These are phyloP conservation scores for Tonatia bakeri DNA, from an alignment of 2,113 vertebrate species.

Conservation along the genomic window DNA sequence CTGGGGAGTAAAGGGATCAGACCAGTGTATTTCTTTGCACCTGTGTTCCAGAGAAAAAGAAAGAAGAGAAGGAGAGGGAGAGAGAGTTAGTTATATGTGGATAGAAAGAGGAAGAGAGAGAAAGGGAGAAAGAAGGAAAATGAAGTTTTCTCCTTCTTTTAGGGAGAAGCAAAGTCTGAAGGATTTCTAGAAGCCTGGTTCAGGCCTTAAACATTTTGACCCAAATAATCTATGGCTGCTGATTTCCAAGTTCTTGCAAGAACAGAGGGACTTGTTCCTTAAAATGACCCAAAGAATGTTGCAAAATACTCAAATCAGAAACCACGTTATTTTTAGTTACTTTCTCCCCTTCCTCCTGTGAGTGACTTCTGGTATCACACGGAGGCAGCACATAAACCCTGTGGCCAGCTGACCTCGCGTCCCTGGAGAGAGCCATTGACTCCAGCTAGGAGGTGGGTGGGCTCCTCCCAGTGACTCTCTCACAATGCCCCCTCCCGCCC, in stretches of 20 bases:
- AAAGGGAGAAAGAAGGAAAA: too few relatives aligned
- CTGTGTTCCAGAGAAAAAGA: not conserved
- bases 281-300: conserved; percentile 60
- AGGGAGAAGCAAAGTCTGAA: not conserved
- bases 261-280: conserved; percentile 65
- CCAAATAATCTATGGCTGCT: not conserved
- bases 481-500: too few relatives aligned
- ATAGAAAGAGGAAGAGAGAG: not conserved
- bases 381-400: not conserved
- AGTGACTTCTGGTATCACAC: conserved; percentile 31
- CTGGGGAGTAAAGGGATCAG: not conserved
- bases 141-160: not conserved
- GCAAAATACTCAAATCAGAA: conserved; percentile 56
- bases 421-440: not conserved
- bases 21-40: not conserved
- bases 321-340: conserved; percentile 63
- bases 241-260: conserved; percentile 40
- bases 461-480: not conserved
- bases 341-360: conserved; percentile 64
- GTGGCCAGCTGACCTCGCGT: not conserved
- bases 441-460: not conserved
- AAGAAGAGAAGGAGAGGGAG: too few relatives aligned
- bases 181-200: conserved; percentile 21
- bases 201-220: not conserved
- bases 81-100: not conserved